These are phyloP conservation scores for Sipha maydis DNA, from an alignment of 2,888 invertebrate species.

Conservation along the genomic window DNA sequence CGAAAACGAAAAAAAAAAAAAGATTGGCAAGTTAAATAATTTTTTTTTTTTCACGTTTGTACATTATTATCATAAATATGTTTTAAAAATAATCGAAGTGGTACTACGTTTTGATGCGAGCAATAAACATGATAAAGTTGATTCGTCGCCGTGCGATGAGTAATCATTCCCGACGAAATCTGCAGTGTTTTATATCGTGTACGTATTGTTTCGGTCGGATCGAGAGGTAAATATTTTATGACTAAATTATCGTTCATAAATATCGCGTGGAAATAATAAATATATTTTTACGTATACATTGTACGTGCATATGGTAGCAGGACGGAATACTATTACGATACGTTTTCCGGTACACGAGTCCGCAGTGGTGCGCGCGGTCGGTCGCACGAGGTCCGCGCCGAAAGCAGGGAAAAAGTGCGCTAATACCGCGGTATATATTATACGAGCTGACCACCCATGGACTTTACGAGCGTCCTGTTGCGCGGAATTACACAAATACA, in stretches of 20 bases:
- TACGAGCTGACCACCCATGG: not conserved
- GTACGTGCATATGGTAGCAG: too few species aligned
- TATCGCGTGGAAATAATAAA: not conserved
- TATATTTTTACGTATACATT: not conserved
- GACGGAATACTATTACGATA: not conserved
- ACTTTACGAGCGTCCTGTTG: slow-evolving; percentile 40
- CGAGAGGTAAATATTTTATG: not conserved
- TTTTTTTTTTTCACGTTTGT: too few species aligned
- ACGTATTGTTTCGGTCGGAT: too few species aligned
- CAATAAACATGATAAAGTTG: too few species aligned
- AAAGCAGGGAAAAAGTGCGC: not conserved
- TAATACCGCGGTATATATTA: not conserved
- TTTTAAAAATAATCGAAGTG: too few species aligned
- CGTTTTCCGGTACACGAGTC: not conserved
- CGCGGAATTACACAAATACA: not conserved
- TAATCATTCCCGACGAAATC: too few species aligned
- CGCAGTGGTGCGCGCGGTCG: not conserved
- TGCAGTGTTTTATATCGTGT: too few species aligned
- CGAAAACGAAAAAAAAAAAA: too few species aligned
- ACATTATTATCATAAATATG: too few species aligned
- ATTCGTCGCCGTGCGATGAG: too few species aligned
- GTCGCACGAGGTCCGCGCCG: not conserved
- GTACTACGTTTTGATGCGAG: too few species aligned
- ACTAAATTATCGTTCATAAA: not conserved
- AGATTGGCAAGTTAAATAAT: too few species aligned